Conservation (phyloP, 2,113 vertebrate genomes). For the Chiloscyllium plagiosum region DNA sequence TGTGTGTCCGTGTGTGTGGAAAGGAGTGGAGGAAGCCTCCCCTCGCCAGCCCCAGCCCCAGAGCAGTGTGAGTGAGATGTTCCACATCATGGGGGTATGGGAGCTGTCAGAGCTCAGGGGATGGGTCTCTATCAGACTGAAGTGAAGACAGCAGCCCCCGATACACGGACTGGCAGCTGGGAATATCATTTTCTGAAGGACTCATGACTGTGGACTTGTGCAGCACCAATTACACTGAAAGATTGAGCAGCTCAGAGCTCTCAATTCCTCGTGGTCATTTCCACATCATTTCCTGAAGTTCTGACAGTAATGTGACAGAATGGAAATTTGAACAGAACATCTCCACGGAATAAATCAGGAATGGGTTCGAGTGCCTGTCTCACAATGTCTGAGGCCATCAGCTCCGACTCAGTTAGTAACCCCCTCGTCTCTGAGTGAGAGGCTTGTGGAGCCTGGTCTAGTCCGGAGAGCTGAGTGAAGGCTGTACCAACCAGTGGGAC, state of each 20-base stretch:
- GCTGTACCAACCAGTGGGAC: too few species aligned
- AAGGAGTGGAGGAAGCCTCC: too few species aligned
- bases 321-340: not conserved
- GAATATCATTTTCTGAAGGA: not conserved
- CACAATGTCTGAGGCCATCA: not conserved
- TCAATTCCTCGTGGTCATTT: not conserved
- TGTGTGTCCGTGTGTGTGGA: too few species aligned
- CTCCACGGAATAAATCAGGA: not conserved
- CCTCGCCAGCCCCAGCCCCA: too few species aligned
- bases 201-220: not conserved
- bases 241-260: not conserved
- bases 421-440: not conserved
- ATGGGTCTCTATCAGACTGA: not conserved
- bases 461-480: not conserved
- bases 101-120: not conserved
- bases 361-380: not conserved
- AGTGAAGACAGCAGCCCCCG: not conserved
- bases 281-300: not conserved
- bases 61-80: not conserved
- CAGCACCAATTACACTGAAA: not conserved
- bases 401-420: not conserved
- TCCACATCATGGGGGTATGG: not conserved
- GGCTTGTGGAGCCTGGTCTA: not conserved
- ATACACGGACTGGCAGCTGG: not conserved
- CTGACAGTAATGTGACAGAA: not conserved